phyloP scores from a whole-genome alignment of 37 sponge, comb jelly and placozoan species.

The Petrosia ficiformis region DNA sequence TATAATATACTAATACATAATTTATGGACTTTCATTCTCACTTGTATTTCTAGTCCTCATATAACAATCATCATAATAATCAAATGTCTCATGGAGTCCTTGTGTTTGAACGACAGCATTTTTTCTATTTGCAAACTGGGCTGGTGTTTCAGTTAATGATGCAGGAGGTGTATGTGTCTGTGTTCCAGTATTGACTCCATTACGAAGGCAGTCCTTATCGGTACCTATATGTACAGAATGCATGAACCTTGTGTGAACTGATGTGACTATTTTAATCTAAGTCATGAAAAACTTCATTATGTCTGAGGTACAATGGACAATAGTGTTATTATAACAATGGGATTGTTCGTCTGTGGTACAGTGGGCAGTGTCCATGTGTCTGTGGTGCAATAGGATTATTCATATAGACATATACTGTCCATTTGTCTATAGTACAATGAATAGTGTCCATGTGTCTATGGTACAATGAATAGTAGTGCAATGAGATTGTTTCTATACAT shows the following conservation, averaged over 20 bases:
- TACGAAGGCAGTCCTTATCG: slow-evolving; percentile 39
- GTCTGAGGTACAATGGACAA: neutral
- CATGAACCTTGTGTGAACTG: neutral
- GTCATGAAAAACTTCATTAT: neutral
- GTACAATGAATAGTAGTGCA: no score
- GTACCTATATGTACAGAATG: neutral
- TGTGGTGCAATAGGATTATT: no score
- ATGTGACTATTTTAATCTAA: neutral
- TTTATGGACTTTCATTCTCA: slow-evolving; percentile 31
- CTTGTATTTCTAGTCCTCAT: slow-evolving; percentile 68
- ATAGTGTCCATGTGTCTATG: no score
- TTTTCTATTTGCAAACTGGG: slow-evolving; percentile 21
- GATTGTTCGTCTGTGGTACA: no score
- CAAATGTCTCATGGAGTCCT: slow-evolving; percentile 88
- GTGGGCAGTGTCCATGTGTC: no score
- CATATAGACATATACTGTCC: no score
- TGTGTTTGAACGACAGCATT: slow-evolving; percentile 36
- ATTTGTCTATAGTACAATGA: no score
- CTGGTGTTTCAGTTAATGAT: neutral
- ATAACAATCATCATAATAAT: slow-evolving; percentile 90
- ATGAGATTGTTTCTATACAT: no score
- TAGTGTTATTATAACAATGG: no score
- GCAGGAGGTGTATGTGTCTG: slow-evolving; percentile 48
- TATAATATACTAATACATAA: no score
- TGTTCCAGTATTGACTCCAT: slow-evolving; percentile 81